phyloP scores from a whole-genome alignment of 1,140 invertebrate genomes.

The Scaptomyza pallida region DNA sequence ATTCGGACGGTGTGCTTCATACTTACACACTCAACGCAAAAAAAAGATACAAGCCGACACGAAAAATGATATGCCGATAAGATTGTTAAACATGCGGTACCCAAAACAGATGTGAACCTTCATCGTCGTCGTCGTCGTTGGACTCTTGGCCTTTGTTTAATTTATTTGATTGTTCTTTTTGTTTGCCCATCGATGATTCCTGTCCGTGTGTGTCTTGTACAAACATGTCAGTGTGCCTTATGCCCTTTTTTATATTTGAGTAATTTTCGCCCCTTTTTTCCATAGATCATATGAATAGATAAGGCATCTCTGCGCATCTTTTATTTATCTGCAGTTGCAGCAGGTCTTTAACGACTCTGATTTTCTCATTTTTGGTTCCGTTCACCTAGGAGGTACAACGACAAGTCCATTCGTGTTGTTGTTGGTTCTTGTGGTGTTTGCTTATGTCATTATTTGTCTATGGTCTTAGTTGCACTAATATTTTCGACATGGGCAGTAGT shows the following conservation, averaged over 20 bases:
- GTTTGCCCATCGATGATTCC: slow-evolving; percentile 20
- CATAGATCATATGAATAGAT: slow-evolving; percentile 69
- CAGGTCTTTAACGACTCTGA: slow-evolving; percentile 39
- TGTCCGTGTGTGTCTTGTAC: slow-evolving; percentile 53
- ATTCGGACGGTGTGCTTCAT: slow-evolving; percentile 47
- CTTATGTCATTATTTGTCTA: slow-evolving; percentile 75
- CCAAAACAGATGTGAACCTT: slow-evolving; percentile 57
- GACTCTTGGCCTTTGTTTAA: slow-evolving; percentile 69
- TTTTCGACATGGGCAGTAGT: slow-evolving; percentile 71
- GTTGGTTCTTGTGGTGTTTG: slow-evolving; percentile 55
- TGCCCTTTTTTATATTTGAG: slow-evolving; percentile 64
- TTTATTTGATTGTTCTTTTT: slow-evolving; percentile 76
- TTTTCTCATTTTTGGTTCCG: slow-evolving; percentile 42
- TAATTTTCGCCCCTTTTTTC: slow-evolving; percentile 77
- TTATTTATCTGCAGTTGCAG: slow-evolving; percentile 11
- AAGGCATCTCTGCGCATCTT: slow-evolving; percentile 32
- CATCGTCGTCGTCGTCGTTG: too few relatives aligned
- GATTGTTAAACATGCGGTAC: slow-evolving; percentile 61
- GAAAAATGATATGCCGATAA: slow-evolving; percentile 72
- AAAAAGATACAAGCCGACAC: slow-evolving; percentile 58
- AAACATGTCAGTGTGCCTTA: slow-evolving; percentile 70
- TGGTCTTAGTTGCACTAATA: slow-evolving; percentile 77
- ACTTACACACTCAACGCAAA: slow-evolving; percentile 67
- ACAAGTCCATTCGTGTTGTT: slow-evolving; percentile 46
- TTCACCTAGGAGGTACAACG: slow-evolving; percentile 25